Evolutionary conservation across 2,113 vertebrate genomes (phyloP).

Genomic region (Oncorhynchus nerka): DNA sequence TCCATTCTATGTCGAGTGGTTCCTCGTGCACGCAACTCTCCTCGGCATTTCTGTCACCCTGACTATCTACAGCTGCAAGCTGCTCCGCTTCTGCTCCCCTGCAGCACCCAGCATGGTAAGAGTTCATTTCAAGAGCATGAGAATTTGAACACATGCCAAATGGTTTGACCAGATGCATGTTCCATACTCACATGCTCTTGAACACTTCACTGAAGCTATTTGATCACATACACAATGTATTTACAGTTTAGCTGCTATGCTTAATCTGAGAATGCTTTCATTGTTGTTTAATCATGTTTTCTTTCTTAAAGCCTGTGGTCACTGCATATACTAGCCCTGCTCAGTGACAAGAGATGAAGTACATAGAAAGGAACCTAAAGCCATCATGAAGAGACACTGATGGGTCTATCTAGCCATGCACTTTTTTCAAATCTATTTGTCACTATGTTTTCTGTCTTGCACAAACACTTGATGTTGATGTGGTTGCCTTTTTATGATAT

Average conservation of each 20-base stretch:
- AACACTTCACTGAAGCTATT: not conserved
- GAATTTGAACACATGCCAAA: not conserved
- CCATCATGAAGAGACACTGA: not conserved
- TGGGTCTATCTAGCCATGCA: no score
- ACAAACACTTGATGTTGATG: no score
- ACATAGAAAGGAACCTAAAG: not conserved
- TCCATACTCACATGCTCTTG: not conserved
- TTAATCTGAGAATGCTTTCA: no score
- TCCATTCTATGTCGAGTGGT: not conserved
- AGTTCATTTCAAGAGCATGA: not conserved
- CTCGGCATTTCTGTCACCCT: constrained; percentile 66
- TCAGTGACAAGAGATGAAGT: constrained; percentile 26
- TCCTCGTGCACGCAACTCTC: constrained; percentile 40
- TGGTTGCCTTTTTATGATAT: no score
- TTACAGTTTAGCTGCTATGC: not conserved
- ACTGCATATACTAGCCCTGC: constrained; percentile 40
- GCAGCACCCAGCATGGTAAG: constrained; percentile 60
- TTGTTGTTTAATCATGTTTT: constrained; percentile 12
- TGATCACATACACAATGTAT: not conserved
- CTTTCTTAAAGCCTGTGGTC: constrained; percentile 66
- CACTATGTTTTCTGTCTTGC: no score
- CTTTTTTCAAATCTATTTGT: no score
- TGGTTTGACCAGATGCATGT: not conserved
- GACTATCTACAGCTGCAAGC: constrained; percentile 69
- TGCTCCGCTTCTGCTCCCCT: constrained; percentile 65